Base-by-base conservation (phyloP, 1,140 invertebrate genomes). In the Arctopsyche grandis region DNA sequence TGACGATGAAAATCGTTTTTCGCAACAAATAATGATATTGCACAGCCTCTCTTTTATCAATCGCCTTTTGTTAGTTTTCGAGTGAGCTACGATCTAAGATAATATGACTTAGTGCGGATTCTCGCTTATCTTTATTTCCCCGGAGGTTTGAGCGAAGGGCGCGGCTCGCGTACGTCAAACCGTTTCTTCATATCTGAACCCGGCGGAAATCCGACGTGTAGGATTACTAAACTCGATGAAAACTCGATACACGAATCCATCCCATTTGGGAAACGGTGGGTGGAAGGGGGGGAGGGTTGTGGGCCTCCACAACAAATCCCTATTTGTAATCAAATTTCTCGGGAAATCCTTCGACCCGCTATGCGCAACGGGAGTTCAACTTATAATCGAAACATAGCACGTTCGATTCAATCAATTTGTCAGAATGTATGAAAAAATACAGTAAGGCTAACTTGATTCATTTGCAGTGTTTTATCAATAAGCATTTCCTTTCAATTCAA, bases 251-350 rank as follows among this genome's bases (percentile, higher is more conserved):
- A 19, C 44, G 69, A 24, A 71, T 48, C 69, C 44, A 16, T 69
- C 14, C 38, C 14, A 69, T 38, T 69, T 60, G 58, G 58, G 63
- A 12, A 52, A 52, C 16, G 16, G 16, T 3, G 48, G 16, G 48
- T 1, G 16, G 29, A 7, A 4, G 29, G 7, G 29, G 7, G 29
- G 29, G 29, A 38, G 29, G 29, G 29, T 1, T 1, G 29, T 38
- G 29, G 7, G 29, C 19, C 10, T 56, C 14, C 66, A 38, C 66
- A 14, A 38, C 66, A 71, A 71, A 71, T 71, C 69, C 69, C 44
- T 71, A 71, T 71, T 71, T 71, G 69, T 71, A 71, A 71, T 71
- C 69, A 71, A 66, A 66, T 66, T 66, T 66, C 63, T 66, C 63
- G 12, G 22, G 48, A 52, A 52, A 52, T 4, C 16, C 48, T 52